A percentile compares a stretch with the other conserved stretches of the same genome.
phyloP scores from a whole-genome alignment of 2,113 vertebrate genomes.

The Chionomys nivalis region DNA sequence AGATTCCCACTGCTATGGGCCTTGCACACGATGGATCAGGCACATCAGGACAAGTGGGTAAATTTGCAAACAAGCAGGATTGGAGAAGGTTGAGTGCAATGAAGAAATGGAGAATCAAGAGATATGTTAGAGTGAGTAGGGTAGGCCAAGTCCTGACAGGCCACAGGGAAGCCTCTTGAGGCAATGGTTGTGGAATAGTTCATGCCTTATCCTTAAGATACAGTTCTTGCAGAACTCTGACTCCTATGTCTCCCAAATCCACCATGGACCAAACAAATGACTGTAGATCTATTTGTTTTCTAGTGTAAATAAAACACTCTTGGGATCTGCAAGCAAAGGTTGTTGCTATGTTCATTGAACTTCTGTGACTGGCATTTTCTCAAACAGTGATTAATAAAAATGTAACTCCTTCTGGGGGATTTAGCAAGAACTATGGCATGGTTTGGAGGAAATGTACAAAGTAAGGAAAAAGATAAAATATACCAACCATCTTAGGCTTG shows the following conservation, averaged over 20 bases:
- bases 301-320: too few relatives aligned
- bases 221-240: neutral
- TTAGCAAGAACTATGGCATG: too few relatives aligned
- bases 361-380: neutral
- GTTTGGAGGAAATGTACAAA: neutral
- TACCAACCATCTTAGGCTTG: neutral
- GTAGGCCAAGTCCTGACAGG: neutral
- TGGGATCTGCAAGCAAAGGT: neutral
- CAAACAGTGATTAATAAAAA: neutral
- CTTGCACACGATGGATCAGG: neutral
- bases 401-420: too few relatives aligned
- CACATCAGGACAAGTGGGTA: neutral
- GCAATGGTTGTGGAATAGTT: too few relatives aligned
- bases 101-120: neutral
- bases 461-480: neutral
- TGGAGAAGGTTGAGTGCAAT: neutral
- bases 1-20: neutral
- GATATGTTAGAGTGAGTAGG: neutral
- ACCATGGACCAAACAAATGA: neutral
- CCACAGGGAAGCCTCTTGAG: neutral
- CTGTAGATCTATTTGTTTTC: neutral
- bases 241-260: neutral
- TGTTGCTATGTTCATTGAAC: neutral
- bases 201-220: neutral
- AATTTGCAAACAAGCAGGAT: accelerated